Base-by-base conservation (phyloP, 2,113 vertebrate genomes). In the Hucho hucho region DNA sequence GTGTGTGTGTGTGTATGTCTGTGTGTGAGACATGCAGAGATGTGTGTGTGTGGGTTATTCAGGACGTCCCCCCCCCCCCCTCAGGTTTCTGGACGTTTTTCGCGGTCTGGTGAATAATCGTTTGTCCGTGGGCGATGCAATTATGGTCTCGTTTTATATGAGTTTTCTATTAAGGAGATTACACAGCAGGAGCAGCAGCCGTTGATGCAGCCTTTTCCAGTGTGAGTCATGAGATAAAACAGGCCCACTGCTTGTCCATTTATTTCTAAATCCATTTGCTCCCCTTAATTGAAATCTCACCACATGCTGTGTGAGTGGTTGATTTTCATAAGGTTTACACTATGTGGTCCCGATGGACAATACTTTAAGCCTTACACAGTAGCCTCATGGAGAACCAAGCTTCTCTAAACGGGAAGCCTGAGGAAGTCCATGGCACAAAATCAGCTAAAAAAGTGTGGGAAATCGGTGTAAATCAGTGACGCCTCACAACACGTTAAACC, bases 81-180 rank as follows among this genome's bases (percentile, higher is more conserved):
- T n/a, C 32, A 29, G 13, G 61, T 79, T 37, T 70, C 76, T 24
- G 53, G 65, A 73, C 2, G 37, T 53, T 81, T 53, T 84, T 49
- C 77, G 69, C 65, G 76, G 75, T 70, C 32, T 29, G 73, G 29
- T 78, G 80, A 83, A 84, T 81, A 72, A 87, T 75, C 16, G 11
- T 32, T 16, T 75, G 69, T 80, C 80, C 64, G 70, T 61, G 24
- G 73, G 75, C 74, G 2, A 37, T 0, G 7, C 37, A 73, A 37
- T 80, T 75, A 70, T 69, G 67, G 61, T 79, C 75, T 83, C 37
- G 74, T 76, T 74, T 64, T 68, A 69, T 77, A 53, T 73, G 4
- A 6, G n/a, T 79, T 86, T 88, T 85, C 81, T 80, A 79, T 70
- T 47, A 22, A 43, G 43, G 71, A 75, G 67, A 77, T 80, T 76